phyloP scores from a whole-genome alignment of 2,888 invertebrate genomes.

The Dolomedes plantarius region DNA sequence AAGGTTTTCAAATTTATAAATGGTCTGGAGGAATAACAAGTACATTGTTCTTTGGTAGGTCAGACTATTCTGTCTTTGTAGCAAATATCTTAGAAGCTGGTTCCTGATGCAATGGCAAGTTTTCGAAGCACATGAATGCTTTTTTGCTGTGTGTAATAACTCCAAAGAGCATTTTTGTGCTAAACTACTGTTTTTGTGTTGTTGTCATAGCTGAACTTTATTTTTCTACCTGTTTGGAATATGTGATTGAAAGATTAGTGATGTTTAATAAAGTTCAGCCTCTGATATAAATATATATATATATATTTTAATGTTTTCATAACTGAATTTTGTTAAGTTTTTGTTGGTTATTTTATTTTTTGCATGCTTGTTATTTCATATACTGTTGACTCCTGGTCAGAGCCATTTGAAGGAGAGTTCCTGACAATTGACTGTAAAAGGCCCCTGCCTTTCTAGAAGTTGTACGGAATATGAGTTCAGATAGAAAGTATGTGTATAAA shows the following conservation, averaged over 20 bases:
- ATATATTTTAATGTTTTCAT: slow-evolving; percentile 11
- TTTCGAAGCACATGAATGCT: slow-evolving; percentile 45
- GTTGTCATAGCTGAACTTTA: slow-evolving; percentile 44
- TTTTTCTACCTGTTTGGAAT: slow-evolving; percentile 53
- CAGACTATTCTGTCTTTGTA: too few species aligned
- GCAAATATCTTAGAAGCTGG: background rate
- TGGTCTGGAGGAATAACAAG: too few species aligned
- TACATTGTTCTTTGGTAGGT: too few species aligned
- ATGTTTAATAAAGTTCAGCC: slow-evolving; percentile 57
- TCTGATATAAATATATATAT: slow-evolving; percentile 29
- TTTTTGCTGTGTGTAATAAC: slow-evolving; percentile 39
- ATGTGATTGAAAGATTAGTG: slow-evolving; percentile 42
- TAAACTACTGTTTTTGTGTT: slow-evolving; percentile 11
- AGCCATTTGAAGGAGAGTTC: background rate
- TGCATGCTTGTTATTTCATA: background rate
- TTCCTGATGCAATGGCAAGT: slow-evolving; percentile 34
- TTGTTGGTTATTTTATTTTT: slow-evolving; percentile 19
- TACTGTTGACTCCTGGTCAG: slow-evolving; percentile 23
- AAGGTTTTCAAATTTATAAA: too few species aligned
- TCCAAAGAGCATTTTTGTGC: slow-evolving; percentile 37
- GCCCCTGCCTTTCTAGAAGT: background rate
- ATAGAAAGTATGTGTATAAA: background rate
- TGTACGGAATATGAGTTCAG: background rate
- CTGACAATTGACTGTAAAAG: background rate
- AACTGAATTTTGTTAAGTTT: slow-evolving; percentile 43